Percentiles rank a stretch among this genome's conserved stretches.
Conservation (phyloP, 2,113 vertebrate species). For the Indicator maculatus region DNA sequence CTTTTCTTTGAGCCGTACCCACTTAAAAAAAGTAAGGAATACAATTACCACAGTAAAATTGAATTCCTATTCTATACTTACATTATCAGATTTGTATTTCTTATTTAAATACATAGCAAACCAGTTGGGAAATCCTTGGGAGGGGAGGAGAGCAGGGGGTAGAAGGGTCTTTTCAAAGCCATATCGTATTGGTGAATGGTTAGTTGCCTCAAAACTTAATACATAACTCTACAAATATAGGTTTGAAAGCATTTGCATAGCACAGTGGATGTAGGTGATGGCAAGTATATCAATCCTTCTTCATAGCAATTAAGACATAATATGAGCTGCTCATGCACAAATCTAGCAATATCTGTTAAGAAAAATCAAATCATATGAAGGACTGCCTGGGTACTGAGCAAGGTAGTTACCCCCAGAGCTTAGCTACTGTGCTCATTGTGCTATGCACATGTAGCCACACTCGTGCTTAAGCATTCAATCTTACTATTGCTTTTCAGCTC, state of each 20-base stretch:
- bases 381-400: not conserved
- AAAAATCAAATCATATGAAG: constrained; percentile 28
- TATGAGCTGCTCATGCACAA: constrained; percentile 34
- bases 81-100: not conserved
- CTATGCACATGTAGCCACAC: not conserved
- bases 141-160: too few species aligned
- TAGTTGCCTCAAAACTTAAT: constrained; percentile 39
- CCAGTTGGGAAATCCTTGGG: not conserved
- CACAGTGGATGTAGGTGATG: constrained; percentile 46
- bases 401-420: not conserved
- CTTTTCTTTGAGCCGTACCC: not conserved
- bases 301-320: constrained; percentile 39
- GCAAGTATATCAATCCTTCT: constrained; percentile 18
- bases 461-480: not conserved
- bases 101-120: constrained; percentile 55
- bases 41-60: not conserved
- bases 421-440: not conserved
- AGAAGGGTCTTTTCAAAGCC: not conserved
- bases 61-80: not conserved
- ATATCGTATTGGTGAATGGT: constrained; percentile 16
- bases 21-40: not conserved
- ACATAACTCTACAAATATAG: not conserved
- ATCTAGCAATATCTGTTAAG: not conserved
- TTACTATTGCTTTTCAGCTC: not conserved
- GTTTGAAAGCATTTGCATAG: constrained; percentile 37